Percentiles rank a stretch among this genome's conserved stretches.
Evolutionary conservation across 2,888 invertebrate genomes (phyloP).

Genomic region (Meliscaeva auricollis): DNA sequence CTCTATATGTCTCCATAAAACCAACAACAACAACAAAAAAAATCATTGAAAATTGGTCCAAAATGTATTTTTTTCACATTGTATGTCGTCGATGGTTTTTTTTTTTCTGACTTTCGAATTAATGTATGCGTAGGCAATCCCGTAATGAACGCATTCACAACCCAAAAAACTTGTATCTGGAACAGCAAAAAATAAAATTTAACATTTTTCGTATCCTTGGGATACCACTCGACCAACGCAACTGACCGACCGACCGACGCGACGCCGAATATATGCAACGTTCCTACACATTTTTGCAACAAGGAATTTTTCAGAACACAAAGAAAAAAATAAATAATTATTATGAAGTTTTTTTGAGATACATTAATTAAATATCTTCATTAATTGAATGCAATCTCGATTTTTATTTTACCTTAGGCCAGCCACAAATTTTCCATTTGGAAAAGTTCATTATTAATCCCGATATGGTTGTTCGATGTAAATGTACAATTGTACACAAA

Average conservation of each 20-base stretch:
- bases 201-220: conserved; percentile 57
- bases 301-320: conserved; percentile 6
- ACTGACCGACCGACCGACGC: background rate
- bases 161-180: conserved; percentile 67
- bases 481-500: background rate
- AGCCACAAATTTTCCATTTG: conserved; percentile 71
- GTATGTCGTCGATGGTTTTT: conserved; percentile 14
- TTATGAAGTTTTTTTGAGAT: conserved; percentile 64
- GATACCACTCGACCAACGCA: conserved; percentile 20
- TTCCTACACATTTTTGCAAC: background rate
- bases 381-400: conserved; percentile 75
- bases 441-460: conserved; percentile 64
- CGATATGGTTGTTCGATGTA: background rate
- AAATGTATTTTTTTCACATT: conserved; percentile 35
- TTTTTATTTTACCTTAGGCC: conserved; percentile 64
- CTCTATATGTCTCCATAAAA: conserved; percentile 5
- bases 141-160: conserved; percentile 66
- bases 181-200: conserved; percentile 21
- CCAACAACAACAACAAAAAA: conserved; percentile 11
- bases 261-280: background rate
- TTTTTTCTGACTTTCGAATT: conserved; percentile 66
- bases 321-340: conserved; percentile 24
- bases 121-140: conserved; percentile 74
- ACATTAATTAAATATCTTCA: conserved; percentile 72
- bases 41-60: conserved; percentile 49